Conservation (phyloP, 2,888 invertebrate genomes). For the Zonitis immaculata region DNA sequence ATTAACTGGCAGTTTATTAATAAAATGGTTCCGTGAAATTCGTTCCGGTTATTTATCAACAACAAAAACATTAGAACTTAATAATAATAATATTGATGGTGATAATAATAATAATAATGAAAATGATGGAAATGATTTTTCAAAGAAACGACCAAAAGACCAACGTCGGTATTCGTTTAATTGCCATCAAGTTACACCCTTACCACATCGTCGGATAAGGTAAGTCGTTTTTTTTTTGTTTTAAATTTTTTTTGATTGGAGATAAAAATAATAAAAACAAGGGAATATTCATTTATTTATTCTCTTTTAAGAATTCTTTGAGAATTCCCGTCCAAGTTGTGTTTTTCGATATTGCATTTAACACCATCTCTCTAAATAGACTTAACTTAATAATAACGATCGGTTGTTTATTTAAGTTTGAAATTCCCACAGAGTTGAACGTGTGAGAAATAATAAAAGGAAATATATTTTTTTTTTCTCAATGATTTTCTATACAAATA, state of each 20-base stretch:
- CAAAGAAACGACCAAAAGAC: constrained; percentile 19
- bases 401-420: constrained; percentile 9
- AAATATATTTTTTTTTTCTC: too few species aligned
- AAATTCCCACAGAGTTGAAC: constrained; percentile 13
- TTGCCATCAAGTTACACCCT: constrained; percentile 21
- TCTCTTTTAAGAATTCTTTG: not conserved
- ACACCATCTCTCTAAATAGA: constrained; percentile 12
- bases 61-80: not conserved
- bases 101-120: not conserved
- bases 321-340: not conserved
- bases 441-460: not conserved
- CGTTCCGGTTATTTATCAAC: constrained; percentile 15
- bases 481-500: not conserved
- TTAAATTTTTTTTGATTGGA: too few species aligned
- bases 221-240: constrained; percentile 16
- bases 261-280: too few species aligned
- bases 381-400: constrained; percentile 1
- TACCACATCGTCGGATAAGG: constrained; percentile 25
- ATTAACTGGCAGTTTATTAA: constrained; percentile 15
- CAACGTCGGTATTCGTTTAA: constrained; percentile 33
- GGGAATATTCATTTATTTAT: not conserved
- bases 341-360: constrained; percentile 5
- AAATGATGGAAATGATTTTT: not conserved
- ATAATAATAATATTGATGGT: not conserved
- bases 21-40: constrained; percentile 30